Base-by-base conservation (phyloP, 2,113 vertebrate genomes). In the Dryoscopus gambensis region DNA sequence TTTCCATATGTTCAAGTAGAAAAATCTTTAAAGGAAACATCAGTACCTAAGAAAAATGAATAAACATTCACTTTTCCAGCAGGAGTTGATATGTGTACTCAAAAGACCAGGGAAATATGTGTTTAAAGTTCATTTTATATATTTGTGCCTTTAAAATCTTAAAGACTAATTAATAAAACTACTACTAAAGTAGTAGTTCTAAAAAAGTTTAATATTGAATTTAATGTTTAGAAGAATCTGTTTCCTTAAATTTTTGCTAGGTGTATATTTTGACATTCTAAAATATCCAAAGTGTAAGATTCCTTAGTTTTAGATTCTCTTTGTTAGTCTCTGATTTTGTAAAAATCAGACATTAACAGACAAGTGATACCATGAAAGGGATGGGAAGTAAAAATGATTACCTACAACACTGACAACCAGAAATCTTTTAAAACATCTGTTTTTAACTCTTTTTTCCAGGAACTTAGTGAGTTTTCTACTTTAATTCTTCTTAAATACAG, bases 371-470 rank as follows among this genome's bases (percentile, higher is more conserved):
- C 2, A 0, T 37, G 35, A 52, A 81, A 59, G 8, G 9, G 12
- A 63, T 50, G 11, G 17, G 70, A 86, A 76, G 23, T 30, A 57
- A 75, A 74, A 70, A 3, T 8, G 56, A 15, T 50, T 22, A 73
- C 33, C 17, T 81, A 28, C 0, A 3, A 69, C 30, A 64, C 0
- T 63, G 11, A 33, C 10, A 5, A 40, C 19, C 24, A 71, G 9
- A 46, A 37, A 13, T 55, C 17, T 63, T 90, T n/a, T 55, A 50
- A 87, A 94, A n/a, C 16, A 69, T 4, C 4, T 44, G 20, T 59
- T 77, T 78, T 63, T 5, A 22, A 23, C 4, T 6, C 5, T 5
- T 47, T 68, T 50, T 44, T 8, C 28, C 8, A 31, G 15, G 21
- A 68, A 69, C 8, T 59, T 31, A 13, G 6, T 63, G 21, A 76